Evolutionary conservation across 1,140 invertebrate species (phyloP).

Genomic region (Lepidotrigona ventralis): DNA sequence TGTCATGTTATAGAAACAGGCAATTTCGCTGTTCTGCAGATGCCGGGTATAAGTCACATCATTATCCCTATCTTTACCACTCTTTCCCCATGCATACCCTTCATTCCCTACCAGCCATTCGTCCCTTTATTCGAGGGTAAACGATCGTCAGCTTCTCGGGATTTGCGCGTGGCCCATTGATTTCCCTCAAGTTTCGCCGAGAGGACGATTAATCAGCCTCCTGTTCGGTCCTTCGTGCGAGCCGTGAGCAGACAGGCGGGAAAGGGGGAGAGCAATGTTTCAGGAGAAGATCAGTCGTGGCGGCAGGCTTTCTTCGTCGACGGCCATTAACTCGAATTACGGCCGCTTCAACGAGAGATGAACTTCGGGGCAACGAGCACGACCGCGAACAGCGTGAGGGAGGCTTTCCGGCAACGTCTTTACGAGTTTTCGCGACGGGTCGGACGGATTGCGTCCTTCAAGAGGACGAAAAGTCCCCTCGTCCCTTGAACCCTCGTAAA

Average conservation of each 20-base stretch:
- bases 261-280: conserved; percentile 53
- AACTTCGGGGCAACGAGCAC: conserved; percentile 45
- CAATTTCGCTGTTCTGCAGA: background rate
- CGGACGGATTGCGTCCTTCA: too few species aligned
- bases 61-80: background rate
- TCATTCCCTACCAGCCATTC: background rate
- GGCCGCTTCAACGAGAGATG: conserved; percentile 60
- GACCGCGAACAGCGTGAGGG: conserved; percentile 33
- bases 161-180: conserved; percentile 49
- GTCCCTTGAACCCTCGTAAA: conserved; percentile 33
- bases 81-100: background rate
- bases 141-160: conserved; percentile 31
- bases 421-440: conserved; percentile 39
- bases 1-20: background rate
- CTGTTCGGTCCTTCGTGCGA: background rate
- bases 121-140: conserved; percentile 21
- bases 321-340: conserved; percentile 68
- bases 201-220: conserved; percentile 50
- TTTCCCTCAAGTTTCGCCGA: conserved; percentile 37
- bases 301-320: conserved; percentile 56
- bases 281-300: conserved; percentile 56
- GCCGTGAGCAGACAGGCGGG: too few species aligned
- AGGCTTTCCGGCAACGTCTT: conserved; percentile 8
- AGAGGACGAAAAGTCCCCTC: background rate
- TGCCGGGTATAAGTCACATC: background rate